Base-by-base conservation (phyloP, 2,797 vertebrate species). In the Xiphorhynchus erythropygius region DNA sequence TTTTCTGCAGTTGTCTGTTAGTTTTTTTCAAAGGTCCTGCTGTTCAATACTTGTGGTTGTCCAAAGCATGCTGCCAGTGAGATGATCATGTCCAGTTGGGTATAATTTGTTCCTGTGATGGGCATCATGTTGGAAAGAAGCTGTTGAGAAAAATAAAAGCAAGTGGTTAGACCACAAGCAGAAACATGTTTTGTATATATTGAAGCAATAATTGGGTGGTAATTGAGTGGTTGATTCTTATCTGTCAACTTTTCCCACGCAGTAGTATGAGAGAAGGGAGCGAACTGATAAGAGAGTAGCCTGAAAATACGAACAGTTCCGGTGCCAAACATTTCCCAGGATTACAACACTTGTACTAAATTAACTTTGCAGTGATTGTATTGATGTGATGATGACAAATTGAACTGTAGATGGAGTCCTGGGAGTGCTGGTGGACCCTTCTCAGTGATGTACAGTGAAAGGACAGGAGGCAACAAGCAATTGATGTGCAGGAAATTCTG, bases 211-310 rank as follows among this genome's bases (percentile, higher is more conserved):
- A 93, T 87, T 84, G 74, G 15, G 49, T 87, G 63, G 81, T 84
- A 94, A 91, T 74, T 84, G 84, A 28, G 62, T 62, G 80, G 88
- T 35, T 95, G 94, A 95, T 96, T 82, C 39, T 88, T 95, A 96
- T 94, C 95, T 89, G 74, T 84, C 67, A 76, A 12, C 37, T 90
- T 93, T 95, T 97, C 94, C 91, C 91, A 95, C 90, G 82, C 39
- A 39, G 55, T 56, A 49, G 15, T 87, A 15, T 67, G 73, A 89
- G 55, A 84, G 62, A 78, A 80, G 42, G 50, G 50, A 94, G 79
- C 85, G 52, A 78, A 89, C 62, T 94, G 73, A 52, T 94, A 94
- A 93, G 89, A 83, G 46, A 91, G 49, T 78, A 92, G 19, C 37
- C 18, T 94, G 87, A 86, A 93, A 91, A 63, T 74, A 76, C 17